Base-by-base conservation (phyloP, 30 jellyfish, hydroid and myxozoan genomes). In the Hydractinia symbiolongicarpus region DNA sequence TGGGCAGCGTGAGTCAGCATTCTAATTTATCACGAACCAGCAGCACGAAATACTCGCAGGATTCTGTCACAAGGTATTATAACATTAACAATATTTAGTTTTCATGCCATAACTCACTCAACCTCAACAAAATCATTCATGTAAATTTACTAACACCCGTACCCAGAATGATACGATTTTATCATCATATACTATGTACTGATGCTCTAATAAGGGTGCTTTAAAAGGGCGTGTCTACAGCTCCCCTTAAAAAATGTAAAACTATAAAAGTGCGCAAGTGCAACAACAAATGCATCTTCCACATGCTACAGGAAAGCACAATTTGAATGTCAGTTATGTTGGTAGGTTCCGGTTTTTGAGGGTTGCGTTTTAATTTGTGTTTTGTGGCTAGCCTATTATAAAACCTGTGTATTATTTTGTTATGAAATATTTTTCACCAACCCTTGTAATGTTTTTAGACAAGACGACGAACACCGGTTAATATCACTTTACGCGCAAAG, bases 391-490 rank as follows among this genome's bases (percentile, higher is more conserved):
- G 44, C 44, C 44, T 30, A 30, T 30, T 30, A 30, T 30, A 30
- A 30, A 30, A 30, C 44, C 2, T 30, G 44, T 30, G 44, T 64
- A n/a, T 64, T 13, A 7, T 64, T 0, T 7, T 64, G 1, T 64
- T 64, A n/a, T 6, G 52, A 7, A 6, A 64, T 64, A 13, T 6
- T 64, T 6, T 64, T 64, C 74, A 0, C 40, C 44, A 30, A 30
- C 44, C 44, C 44, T 0, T 30, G 15, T n/a, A 68, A 11, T 61
- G 9, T 56, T 70, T 84, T 61, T 66, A 90, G 97, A 60, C 87
- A 86, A 87, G 97, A 90, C 57, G 97, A 90, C 69, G 97, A 90
- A 79, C 97, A 90, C 79, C 61, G 91, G 21, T 79, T 90, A 30
- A 90, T 90, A 54, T 90, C 89, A 21, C 57, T 94, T 62, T 90